Base-by-base conservation (phyloP, 2,888 invertebrate genomes). In the Acronicta psi region DNA sequence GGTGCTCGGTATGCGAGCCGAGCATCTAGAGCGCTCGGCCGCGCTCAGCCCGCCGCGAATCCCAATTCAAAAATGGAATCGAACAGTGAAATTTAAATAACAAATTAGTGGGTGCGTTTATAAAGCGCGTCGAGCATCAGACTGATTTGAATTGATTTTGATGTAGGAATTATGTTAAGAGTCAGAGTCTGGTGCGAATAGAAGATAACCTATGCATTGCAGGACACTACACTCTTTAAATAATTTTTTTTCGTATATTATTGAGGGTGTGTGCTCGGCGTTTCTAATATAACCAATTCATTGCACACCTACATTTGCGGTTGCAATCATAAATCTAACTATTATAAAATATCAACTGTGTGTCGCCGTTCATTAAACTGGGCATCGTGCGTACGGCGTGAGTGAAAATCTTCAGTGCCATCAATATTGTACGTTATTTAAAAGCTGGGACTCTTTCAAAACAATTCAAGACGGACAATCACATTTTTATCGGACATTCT, bases 1-100 rank as follows among this genome's bases (percentile, higher is more conserved):
- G 71, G 73, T 73, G 75, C 73, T 80, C 83, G 82, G 82, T 80
- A 79, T 82, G 81, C 77, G 77, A 74, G 54, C 71, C 75, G 80
- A 79, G 80, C 81, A 84, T 84, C 85, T 84, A 84, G 84, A 85
- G 84, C 82, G 77, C 64, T 77, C 75, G 69, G 71, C 62, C 60
- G 62, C 55, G 69, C 69, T 77, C 70, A 55, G 77, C 66, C 68
- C 75, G 78, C 79, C 81, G 85, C 85, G 83, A 88, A 86, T 85
- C 82, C 83, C 77, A 87, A 89, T 86, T 87, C 87, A 85, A 91
- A 90, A 91, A 87, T 86, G 86, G 87, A 88, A 89, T 86, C 82
- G 88, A 85, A 86, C 83, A 85, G 79, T 73, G 57, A 83, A 87
- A 91, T 92, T 91, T 91, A 89, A 92, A 91, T 92, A 90, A 89